These are phyloP conservation scores for Lates calcarifer DNA, from an alignment of 2,113 vertebrate genomes.

Conservation along the genomic window DNA sequence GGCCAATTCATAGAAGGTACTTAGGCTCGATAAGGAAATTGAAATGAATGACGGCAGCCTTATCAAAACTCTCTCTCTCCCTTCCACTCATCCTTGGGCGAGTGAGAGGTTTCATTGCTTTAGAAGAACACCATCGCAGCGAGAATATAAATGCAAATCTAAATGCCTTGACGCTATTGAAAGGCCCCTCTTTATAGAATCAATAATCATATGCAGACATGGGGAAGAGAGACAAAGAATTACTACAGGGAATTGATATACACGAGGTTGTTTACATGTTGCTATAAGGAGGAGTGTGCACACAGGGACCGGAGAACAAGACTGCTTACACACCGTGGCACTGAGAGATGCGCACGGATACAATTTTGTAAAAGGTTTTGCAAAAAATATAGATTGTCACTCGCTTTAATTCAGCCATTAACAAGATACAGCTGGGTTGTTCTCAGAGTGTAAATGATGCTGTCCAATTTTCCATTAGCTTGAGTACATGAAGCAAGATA, in stretches of 20 bases:
- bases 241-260: constrained; percentile 69
- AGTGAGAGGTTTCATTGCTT: constrained; percentile 72
- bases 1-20: constrained; percentile 83
- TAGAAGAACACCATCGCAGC: constrained; percentile 64
- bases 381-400: constrained; percentile 55
- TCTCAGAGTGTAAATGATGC: constrained; percentile 48
- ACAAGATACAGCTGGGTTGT: constrained; percentile 44
- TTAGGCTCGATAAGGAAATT: constrained; percentile 80
- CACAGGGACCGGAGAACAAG: constrained; percentile 32
- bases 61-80: constrained; percentile 67
- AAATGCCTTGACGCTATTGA: constrained; percentile 73
- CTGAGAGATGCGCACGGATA: constrained; percentile 27
- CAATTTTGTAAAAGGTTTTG: constrained; percentile 36
- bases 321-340: constrained; percentile 16
- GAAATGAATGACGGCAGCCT: constrained; percentile 81
- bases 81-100: constrained; percentile 62
- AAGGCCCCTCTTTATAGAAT: constrained; percentile 76
- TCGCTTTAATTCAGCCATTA: constrained; percentile 58
- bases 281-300: constrained; percentile 42
- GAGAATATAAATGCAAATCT: constrained; percentile 83
- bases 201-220: constrained; percentile 78
- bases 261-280: constrained; percentile 66
- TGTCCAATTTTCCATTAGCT: constrained; percentile 50
- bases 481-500: constrained; percentile 45
- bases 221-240: constrained; percentile 57